These are phyloP conservation scores for Anabas testudineus DNA, from an alignment of 2,797 vertebrate genomes.

Conservation along the genomic window DNA sequence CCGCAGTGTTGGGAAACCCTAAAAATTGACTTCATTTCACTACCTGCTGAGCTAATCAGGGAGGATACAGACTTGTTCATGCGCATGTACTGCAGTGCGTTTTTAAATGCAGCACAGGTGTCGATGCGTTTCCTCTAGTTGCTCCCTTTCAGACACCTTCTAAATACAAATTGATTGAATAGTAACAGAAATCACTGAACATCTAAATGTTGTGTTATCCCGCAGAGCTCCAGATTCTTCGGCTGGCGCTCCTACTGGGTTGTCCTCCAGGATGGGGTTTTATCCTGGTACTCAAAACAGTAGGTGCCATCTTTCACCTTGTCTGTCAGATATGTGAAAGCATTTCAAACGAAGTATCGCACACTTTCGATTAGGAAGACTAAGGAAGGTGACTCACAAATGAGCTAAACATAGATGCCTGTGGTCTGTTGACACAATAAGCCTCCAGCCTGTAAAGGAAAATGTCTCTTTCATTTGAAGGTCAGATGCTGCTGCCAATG, in stretches of 20 bases:
- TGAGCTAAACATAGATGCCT: constrained; percentile 14
- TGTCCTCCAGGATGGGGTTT: constrained; percentile 92
- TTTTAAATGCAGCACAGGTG: not conserved
- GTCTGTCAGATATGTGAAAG: constrained; percentile 26
- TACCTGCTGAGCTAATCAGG: constrained; percentile 20
- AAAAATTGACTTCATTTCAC: not conserved
- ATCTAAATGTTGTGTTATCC: constrained; percentile 17
- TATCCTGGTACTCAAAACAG: constrained; percentile 98
- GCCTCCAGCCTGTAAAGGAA: not conserved
- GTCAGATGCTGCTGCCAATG: constrained; percentile 87
- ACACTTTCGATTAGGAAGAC: constrained; percentile 28
- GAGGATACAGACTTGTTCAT: not conserved
- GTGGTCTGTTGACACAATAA: not conserved
- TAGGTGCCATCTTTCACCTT: constrained; percentile 75
- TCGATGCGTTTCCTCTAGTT: not conserved
- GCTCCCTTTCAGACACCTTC: not conserved
- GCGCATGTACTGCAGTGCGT: not conserved
- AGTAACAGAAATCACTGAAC: not conserved
- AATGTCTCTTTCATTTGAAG: constrained; percentile 68
- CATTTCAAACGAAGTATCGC: constrained; percentile 5
- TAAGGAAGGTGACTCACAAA: constrained; percentile 19
- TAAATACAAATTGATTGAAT: constrained; percentile 1
- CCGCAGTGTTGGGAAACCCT: not conserved
- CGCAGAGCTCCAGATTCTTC: constrained; percentile 94
- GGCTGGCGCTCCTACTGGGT: constrained; percentile 95